A percentile compares a stretch with the other conserved stretches of the same genome.
phyloP scores from a whole-genome alignment of 2,888 invertebrate genomes.

The Aproaerema taeniolella region DNA sequence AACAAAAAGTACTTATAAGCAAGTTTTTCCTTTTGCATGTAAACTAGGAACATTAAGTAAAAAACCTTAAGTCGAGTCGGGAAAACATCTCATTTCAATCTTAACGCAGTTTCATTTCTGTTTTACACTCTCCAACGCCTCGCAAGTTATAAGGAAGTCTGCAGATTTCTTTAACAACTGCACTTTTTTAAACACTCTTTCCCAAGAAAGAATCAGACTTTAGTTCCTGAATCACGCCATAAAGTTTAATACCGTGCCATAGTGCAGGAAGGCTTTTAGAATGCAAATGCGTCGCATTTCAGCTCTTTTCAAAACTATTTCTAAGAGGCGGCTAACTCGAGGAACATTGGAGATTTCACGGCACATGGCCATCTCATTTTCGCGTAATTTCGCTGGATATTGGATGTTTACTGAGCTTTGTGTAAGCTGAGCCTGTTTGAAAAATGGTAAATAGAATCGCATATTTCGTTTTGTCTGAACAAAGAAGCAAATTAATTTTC shows the following conservation, averaged over 20 bases:
- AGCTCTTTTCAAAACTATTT: constrained; percentile 60
- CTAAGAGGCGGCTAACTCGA: constrained; percentile 51
- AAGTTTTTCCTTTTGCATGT: no score
- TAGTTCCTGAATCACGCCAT: constrained; percentile 34
- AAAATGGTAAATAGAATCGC: constrained; percentile 21
- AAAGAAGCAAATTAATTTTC: no score
- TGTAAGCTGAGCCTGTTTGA: constrained; percentile 24
- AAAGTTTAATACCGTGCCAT: constrained; percentile 47
- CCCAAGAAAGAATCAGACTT: constrained; percentile 16
- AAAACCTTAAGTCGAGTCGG: neutral
- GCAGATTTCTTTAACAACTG: constrained; percentile 1
- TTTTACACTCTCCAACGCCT: constrained; percentile 3
- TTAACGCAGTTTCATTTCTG: constrained; percentile 5
- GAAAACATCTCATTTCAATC: constrained; percentile 4
- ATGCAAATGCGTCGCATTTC: constrained; percentile 67
- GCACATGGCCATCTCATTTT: constrained; percentile 44
- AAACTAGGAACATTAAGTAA: constrained; percentile 6
- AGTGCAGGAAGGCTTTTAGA: constrained; percentile 47
- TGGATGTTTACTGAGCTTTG: constrained; percentile 32
- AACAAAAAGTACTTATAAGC: no score
- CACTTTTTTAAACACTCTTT: constrained; percentile 7
- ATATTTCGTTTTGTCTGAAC: constrained; percentile 3
- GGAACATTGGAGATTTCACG: constrained; percentile 49
- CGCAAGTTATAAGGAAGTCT: constrained; percentile 1
- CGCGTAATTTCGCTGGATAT: constrained; percentile 39